Evolutionary conservation across 2,113 vertebrate species (phyloP).

Genomic region (Dasyprocta punctata): DNA sequence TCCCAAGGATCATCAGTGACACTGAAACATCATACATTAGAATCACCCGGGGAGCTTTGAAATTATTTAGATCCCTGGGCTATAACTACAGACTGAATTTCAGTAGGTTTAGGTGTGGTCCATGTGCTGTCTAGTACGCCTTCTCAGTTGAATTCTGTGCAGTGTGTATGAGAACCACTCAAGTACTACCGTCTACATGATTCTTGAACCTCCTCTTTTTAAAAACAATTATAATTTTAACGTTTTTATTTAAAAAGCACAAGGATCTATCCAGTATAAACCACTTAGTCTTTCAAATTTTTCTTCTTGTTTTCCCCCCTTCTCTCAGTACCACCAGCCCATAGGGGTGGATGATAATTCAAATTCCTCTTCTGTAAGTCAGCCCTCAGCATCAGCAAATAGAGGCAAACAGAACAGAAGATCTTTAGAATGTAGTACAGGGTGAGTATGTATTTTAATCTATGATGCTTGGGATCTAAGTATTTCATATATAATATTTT

Average conservation of each 20-base stretch:
- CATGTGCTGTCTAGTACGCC: not conserved
- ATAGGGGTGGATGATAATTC: not conserved
- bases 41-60: not conserved
- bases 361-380: not conserved
- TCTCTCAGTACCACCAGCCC: accelerated
- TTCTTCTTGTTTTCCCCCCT: not conserved
- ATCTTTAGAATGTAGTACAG: not conserved
- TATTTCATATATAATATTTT: not conserved
- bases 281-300: not conserved
- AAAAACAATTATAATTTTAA: conserved; percentile 9
- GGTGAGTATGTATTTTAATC: not conserved
- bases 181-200: not conserved
- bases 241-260: not conserved
- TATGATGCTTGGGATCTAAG: not conserved
- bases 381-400: not conserved
- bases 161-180: not conserved
- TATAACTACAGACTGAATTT: not conserved
- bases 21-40: not conserved
- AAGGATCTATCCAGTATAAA: not conserved
- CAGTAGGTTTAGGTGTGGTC: not conserved
- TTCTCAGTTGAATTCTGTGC: not conserved
- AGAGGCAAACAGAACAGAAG: not conserved
- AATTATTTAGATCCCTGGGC: not conserved
- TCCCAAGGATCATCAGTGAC: not conserved
- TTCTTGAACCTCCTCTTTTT: not conserved